These are phyloP conservation scores for Pheucticus melanocephalus DNA, from an alignment of 2,113 vertebrate genomes.

Conservation along the genomic window DNA sequence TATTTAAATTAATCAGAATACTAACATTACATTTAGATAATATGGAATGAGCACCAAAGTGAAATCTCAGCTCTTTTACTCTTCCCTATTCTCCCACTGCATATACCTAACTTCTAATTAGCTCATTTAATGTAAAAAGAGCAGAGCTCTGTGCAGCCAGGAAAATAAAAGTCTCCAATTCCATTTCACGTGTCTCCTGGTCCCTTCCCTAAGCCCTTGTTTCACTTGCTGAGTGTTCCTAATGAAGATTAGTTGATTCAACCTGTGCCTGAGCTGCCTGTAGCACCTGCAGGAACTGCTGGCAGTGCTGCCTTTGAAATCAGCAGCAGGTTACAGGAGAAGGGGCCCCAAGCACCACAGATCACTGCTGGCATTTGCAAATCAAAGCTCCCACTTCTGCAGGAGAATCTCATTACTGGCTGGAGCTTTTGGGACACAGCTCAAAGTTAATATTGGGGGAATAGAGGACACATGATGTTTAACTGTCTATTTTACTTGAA, in stretches of 20 bases:
- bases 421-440: slow-evolving; percentile 18
- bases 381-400: background rate
- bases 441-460: background rate
- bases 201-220: background rate
- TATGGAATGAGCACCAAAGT: background rate
- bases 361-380: background rate
- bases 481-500: background rate
- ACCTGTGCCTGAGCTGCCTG: background rate
- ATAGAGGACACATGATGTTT: background rate
- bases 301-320: background rate
- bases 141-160: background rate
- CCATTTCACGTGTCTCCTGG: background rate
- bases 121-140: background rate
- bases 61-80: background rate
- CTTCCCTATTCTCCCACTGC: background rate
- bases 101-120: background rate
- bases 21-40: background rate
- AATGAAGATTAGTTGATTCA: slow-evolving; percentile 15
- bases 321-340: slow-evolving; percentile 11
- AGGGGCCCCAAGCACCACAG: background rate
- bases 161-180: background rate
- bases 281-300: background rate
- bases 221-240: background rate
- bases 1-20: slow-evolving; percentile 2
- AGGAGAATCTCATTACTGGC: background rate